These are phyloP conservation scores for Anhinga anhinga DNA, from an alignment of 2,113 vertebrate genomes.

Conservation along the genomic window DNA sequence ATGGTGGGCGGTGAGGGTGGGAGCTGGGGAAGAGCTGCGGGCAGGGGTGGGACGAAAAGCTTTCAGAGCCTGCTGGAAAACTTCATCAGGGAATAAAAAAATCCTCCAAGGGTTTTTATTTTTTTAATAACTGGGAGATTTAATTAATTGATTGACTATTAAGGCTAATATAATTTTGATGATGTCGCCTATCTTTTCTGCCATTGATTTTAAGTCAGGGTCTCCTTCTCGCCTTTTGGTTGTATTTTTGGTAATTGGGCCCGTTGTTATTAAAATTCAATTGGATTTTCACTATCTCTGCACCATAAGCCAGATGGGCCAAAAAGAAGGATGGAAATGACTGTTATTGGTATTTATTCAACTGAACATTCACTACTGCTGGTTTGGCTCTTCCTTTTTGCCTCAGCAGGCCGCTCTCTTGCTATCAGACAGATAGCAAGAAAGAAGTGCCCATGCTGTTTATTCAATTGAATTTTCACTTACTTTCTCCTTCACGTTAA, in stretches of 20 bases:
- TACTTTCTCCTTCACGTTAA: background rate
- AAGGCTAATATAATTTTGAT: slow-evolving; percentile 72
- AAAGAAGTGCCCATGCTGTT: background rate
- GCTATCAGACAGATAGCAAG: background rate
- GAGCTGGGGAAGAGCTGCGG: background rate
- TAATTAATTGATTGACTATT: slow-evolving; percentile 68
- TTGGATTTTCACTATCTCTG: slow-evolving; percentile 51
- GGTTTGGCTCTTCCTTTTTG: background rate
- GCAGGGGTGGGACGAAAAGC: background rate
- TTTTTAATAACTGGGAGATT: slow-evolving; percentile 52
- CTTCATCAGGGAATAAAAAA: background rate
- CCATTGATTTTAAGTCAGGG: slow-evolving; percentile 68
- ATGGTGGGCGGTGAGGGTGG: background rate
- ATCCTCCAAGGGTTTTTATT: background rate
- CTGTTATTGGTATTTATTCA: slow-evolving; percentile 32
- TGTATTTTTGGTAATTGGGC: slow-evolving; percentile 49
- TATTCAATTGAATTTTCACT: slow-evolving; percentile 52
- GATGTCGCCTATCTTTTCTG: slow-evolving; percentile 63
- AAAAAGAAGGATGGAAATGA: slow-evolving; percentile 7
- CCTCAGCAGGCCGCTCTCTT: background rate
- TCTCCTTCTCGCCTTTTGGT: slow-evolving; percentile 6
- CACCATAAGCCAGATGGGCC: slow-evolving; percentile 10
- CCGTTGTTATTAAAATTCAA: slow-evolving; percentile 36
- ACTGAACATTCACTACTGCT: background rate
- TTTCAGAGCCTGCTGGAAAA: background rate